Conservation (phyloP, 2,113 vertebrate genomes). For the Notothenia rossii region DNA sequence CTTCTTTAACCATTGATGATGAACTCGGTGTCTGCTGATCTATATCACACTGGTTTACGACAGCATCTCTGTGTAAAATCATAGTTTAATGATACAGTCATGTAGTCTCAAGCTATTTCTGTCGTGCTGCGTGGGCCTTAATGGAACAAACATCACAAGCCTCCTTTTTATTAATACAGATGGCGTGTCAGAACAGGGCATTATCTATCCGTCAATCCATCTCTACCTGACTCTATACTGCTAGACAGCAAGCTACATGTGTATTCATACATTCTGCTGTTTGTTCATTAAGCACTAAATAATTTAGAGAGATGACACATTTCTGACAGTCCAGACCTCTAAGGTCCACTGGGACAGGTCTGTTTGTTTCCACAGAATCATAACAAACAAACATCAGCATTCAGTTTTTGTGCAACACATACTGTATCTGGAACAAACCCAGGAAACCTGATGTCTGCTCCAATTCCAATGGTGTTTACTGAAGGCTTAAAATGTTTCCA, state of each 20-base stretch:
- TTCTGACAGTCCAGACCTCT: neutral
- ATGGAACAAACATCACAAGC: slow-evolving; percentile 70
- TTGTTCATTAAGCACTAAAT: neutral
- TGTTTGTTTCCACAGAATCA: neutral
- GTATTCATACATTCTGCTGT: neutral
- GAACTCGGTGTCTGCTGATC: slow-evolving; percentile 7
- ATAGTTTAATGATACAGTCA: slow-evolving; percentile 60
- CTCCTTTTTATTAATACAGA: slow-evolving; percentile 56
- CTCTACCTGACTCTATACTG: neutral
- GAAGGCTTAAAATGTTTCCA: neutral
- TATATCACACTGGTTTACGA: slow-evolving; percentile 47
- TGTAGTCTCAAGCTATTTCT: slow-evolving; percentile 63
- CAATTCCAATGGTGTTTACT: neutral
- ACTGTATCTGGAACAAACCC: neutral
- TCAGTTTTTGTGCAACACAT: neutral
- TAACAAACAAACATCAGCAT: slow-evolving; percentile 8
- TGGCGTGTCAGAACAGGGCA: slow-evolving; percentile 36
- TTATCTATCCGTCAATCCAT: slow-evolving; percentile 1
- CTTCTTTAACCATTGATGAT: slow-evolving; percentile 25
- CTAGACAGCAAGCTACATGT: neutral
- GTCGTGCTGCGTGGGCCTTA: slow-evolving; percentile 65
- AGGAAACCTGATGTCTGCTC: neutral
- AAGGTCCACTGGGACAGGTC: neutral
- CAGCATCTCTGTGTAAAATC: slow-evolving; percentile 44
- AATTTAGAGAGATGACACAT: neutral